Base-by-base conservation (phyloP, 2,797 vertebrate species). In the Anomalospiza imberbis region DNA sequence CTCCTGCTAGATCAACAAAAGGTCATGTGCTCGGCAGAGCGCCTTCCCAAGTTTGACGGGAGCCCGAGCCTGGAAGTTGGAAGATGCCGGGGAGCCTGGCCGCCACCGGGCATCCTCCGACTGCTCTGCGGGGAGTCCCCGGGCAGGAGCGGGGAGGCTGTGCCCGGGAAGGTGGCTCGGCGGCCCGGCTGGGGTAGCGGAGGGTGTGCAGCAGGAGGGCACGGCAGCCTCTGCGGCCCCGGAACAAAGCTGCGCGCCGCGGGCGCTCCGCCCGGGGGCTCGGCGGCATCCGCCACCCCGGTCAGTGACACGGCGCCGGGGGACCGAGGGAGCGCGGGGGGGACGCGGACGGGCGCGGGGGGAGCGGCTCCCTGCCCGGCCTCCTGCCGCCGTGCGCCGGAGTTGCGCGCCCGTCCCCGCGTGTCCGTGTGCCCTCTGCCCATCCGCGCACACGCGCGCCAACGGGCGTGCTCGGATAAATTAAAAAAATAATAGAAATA, bases 41-140 rank as follows among this genome's bases (percentile, higher is more conserved):
- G 93, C 96, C 94, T 97, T 94, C 95, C 96, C 97, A 98, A 98
- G 94, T 98, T 97, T 97, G 97, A 95, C 82, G 78, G 95, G 94
- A 96, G 92, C 87, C 93, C 5, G 96, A 83, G 90, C 96, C 16
- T 91, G 87, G 74, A 96, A 97, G 96, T 96, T 91, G 91, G 34
- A 95, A 28, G 58, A 40, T 61, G 60, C 60, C 38, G 60, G 38
- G 38, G 38, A 40, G 38, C 91, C 96, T 38, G 75, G 75, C 93
- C 66, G 86, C 74, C 86, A 40, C 80, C n/a, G 89, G 94, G 95
- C 89, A 95, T 94, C 87, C 77, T 68, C 92, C 10, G 40, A 21
- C 8, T 53, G 89, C 80, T 67, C 68, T n/a, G 57, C 83, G 79
- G 76, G 88, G 66, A 95, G 78, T 85, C 79, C 50, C 51, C 51